Percentiles rank a stretch among this genome's conserved stretches.
phyloP scores from a whole-genome alignment of 2,888 invertebrate genomes.

The Venusia cambrica region DNA sequence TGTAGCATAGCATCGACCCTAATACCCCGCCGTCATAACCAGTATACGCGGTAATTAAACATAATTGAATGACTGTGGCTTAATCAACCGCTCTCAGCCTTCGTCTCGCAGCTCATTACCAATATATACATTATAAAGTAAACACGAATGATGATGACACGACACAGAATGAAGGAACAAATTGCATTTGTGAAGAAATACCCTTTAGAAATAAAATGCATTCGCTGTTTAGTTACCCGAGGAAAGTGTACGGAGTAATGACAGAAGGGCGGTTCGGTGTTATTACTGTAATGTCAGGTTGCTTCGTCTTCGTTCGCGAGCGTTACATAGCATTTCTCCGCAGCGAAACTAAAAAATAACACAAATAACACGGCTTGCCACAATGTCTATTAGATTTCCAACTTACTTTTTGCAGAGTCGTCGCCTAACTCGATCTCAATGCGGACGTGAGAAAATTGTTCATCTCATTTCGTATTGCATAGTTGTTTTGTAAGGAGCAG shows the following conservation, averaged over 20 bases:
- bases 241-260: slow-evolving; percentile 73
- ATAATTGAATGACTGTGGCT: slow-evolving; percentile 37
- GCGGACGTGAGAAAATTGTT: slow-evolving; percentile 74
- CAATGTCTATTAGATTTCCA: slow-evolving; percentile 78
- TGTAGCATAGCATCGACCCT: slow-evolving; percentile 25
- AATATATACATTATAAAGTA: slow-evolving; percentile 22
- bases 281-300: slow-evolving; percentile 77
- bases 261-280: slow-evolving; percentile 71
- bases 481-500: slow-evolving; percentile 46
- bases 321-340: slow-evolving; percentile 72
- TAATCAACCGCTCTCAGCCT: slow-evolving; percentile 35
- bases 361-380: slow-evolving; percentile 73
- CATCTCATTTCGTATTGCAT: slow-evolving; percentile 67
- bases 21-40: slow-evolving; percentile 39
- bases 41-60: slow-evolving; percentile 40
- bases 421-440: slow-evolving; percentile 72
- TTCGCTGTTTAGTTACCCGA: slow-evolving; percentile 58
- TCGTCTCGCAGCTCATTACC: slow-evolving; percentile 32
- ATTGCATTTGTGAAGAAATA: slow-evolving; percentile 54
- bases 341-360: slow-evolving; percentile 69
- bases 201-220: slow-evolving; percentile 53
- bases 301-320: slow-evolving; percentile 66
- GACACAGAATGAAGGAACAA: slow-evolving; percentile 26
- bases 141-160: slow-evolving; percentile 22
- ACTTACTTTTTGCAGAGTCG: slow-evolving; percentile 74